A percentile compares a stretch with the other conserved stretches of the same genome.
Evolutionary conservation across 2,797 vertebrate species (phyloP).

Genomic region (Alosa sapidissima): DNA sequence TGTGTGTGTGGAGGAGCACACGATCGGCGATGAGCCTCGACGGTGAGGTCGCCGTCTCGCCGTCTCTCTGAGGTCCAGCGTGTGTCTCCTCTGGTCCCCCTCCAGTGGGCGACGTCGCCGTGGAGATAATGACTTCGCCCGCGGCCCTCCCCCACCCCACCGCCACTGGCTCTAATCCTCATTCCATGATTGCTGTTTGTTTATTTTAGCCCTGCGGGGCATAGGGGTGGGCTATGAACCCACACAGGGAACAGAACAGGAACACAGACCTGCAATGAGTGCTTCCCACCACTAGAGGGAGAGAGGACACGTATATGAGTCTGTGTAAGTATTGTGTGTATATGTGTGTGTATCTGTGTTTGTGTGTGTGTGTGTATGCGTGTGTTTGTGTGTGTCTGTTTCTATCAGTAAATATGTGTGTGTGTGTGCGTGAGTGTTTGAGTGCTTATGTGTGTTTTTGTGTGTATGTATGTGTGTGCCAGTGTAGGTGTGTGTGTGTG

Average conservation of each 20-base stretch:
- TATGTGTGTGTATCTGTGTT: not conserved
- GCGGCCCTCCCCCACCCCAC: too few relatives aligned
- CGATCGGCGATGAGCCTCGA: not conserved
- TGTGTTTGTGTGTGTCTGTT: not conserved
- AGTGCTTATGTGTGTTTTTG: not conserved
- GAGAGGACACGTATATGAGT: not conserved
- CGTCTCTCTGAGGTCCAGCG: not conserved
- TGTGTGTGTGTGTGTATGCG: not conserved
- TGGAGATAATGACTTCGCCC: not conserved
- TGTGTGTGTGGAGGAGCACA: not conserved
- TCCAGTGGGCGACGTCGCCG: not conserved
- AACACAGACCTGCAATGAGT: not conserved
- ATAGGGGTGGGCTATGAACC: not conserved
- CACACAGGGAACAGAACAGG: not conserved
- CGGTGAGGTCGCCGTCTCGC: too few relatives aligned
- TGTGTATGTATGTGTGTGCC: not conserved
- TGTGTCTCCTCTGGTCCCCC: not conserved
- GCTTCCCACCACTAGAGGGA: slow-evolving; percentile 13
- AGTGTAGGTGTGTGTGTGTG: not conserved
- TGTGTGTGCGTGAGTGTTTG: not conserved
- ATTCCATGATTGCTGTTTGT: not conserved
- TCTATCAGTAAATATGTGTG: not conserved
- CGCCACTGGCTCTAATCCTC: not conserved
- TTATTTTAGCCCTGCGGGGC: not conserved
- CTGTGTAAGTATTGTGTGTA: not conserved